phyloP scores from a whole-genome alignment of 2,797 vertebrate species.

The Cynopterus sphinx region DNA sequence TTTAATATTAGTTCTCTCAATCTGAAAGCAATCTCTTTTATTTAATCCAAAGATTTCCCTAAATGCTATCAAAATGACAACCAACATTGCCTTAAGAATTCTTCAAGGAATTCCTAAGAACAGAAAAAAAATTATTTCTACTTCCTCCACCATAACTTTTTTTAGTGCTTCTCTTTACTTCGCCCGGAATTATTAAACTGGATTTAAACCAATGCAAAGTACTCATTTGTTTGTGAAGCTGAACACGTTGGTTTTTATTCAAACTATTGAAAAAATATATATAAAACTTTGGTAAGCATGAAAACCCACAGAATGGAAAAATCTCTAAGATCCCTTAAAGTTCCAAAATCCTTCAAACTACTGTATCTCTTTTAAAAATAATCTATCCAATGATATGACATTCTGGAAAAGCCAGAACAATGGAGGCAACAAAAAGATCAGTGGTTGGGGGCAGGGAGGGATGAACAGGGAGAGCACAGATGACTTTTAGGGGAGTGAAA shows the following conservation, averaged over 20 bases:
- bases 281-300: neutral
- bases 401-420: neutral
- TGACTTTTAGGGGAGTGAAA: neutral
- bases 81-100: neutral
- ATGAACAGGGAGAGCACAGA: neutral
- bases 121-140: constrained; percentile 26
- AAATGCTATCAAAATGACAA: constrained; percentile 40
- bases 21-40: constrained; percentile 6
- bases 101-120: neutral
- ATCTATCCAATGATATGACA: neutral
- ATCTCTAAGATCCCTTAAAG: neutral
- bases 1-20: neutral
- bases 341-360: constrained; percentile 5
- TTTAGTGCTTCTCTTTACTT: constrained; percentile 4
- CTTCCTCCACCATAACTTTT: neutral
- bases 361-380: neutral
- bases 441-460: neutral
- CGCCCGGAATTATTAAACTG: constrained; percentile 34
- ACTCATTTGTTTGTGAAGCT: neutral
- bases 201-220: constrained; percentile 16
- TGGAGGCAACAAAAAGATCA: neutral
- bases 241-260: neutral
- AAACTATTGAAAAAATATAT: neutral
- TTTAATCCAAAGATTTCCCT: constrained; percentile 17
- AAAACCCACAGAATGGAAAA: constrained; percentile 34